These are phyloP conservation scores for Eurystomus gularis DNA, from an alignment of 2,113 vertebrate genomes.

Conservation along the genomic window DNA sequence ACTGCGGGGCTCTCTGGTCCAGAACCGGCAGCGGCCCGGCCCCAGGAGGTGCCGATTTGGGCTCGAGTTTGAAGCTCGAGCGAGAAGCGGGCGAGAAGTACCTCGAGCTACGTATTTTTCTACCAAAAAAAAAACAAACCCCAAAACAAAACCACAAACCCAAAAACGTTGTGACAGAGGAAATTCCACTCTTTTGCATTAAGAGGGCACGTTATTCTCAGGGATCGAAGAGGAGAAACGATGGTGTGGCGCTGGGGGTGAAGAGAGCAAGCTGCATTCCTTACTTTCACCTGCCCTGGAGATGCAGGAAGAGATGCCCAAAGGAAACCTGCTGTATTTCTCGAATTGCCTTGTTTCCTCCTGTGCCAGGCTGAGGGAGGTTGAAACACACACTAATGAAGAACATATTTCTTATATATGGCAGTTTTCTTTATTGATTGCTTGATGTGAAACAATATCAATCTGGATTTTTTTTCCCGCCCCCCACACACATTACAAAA, in stretches of 20 bases:
- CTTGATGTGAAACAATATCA: slow-evolving; percentile 77
- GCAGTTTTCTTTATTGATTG: slow-evolving; percentile 83
- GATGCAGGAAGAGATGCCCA: background rate
- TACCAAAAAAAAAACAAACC: background rate
- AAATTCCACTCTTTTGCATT: background rate
- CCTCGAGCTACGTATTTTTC: background rate
- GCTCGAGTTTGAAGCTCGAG: background rate
- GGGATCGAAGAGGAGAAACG: background rate
- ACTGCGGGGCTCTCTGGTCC: background rate
- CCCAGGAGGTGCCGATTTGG: background rate
- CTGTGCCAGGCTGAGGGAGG: slow-evolving; percentile 13
- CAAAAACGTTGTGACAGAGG: background rate
- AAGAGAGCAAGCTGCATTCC: background rate
- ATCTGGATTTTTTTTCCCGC: slow-evolving; percentile 73
- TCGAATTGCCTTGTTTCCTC: background rate
- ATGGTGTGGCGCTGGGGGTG: background rate
- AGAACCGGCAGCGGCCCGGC: background rate
- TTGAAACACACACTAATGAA: slow-evolving; percentile 59
- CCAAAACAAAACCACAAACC: too few species aligned
- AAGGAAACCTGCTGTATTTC: background rate
- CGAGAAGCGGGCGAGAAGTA: fast-evolving
- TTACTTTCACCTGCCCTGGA: background rate
- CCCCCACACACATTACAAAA: slow-evolving; percentile 86
- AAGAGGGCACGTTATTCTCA: background rate
- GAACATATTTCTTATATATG: slow-evolving; percentile 66